Evolutionary conservation across 2,113 vertebrate genomes (phyloP), one percentile per base, ranked within the genome.

Genomic region (Salvelinus namaycush): DNA sequence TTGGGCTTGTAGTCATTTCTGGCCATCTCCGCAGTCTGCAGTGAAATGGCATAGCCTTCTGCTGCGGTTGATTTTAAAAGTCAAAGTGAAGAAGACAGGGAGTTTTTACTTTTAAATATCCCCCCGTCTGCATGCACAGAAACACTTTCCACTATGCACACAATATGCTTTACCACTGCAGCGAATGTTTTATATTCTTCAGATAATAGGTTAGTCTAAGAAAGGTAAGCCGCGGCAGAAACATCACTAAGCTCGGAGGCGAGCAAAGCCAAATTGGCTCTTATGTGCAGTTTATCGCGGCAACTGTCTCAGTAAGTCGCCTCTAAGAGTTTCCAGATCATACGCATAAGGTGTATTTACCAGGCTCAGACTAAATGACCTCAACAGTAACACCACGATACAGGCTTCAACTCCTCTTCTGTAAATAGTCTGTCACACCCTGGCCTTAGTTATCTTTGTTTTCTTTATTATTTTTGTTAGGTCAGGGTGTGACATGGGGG

Each of bases 181-280:
- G 60, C 20, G 22, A 77, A 75, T 67, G 26, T 16, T 73, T 73
- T 60, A 34, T 60, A 62, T 59, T 72, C 48, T 54, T 67, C 59
- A 11, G 59, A 11, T 62, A 57, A 57, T 44, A 1, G 68, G 79
- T 31, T 77, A 73, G 75, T 77, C 71, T 82, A 70, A 71, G 81
- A 83, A 73, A 64, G 65, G 31, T 76, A 79, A 83, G 77, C 68
- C 74, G 48, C 76, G 73, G 68, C 51, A 48, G 70, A 48, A 80
- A 84, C 80, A 76, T 80, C 67, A 78, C 77, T 59, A 51, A 68
- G 81, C 75, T 54, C 57, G 5, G 12, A 22, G 71, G 12, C 16
- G 60, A 74, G 76, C 74, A 82, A 84, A 90, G 82, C 78, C 76
- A 89, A 86, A 87, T 88, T 83, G 83, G 77, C 75, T 82, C 54